Evolutionary conservation across 1,140 invertebrate species (phyloP).

Genomic region (Pseudoatta argentina): DNA sequence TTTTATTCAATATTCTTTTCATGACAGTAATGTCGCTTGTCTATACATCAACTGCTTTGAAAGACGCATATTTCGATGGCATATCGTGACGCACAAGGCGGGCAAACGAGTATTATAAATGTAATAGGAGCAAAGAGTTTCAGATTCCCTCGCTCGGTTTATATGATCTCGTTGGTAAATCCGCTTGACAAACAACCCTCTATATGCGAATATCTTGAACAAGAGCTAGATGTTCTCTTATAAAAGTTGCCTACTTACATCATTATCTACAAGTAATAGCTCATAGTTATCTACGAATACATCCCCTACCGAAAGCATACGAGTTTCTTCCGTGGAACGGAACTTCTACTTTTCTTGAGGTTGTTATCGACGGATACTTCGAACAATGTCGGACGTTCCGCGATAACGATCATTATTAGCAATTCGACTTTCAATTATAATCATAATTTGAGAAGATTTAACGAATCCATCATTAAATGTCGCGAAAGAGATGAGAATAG

Average conservation of each 20-base stretch:
- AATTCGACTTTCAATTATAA: slow-evolving; percentile 38
- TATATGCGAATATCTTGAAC: slow-evolving; percentile 41
- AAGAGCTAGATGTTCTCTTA: neutral
- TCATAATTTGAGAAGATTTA: slow-evolving; percentile 20
- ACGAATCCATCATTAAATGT: neutral
- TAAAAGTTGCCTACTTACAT: slow-evolving; percentile 33
- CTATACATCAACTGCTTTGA: slow-evolving; percentile 8
- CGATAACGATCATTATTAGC: slow-evolving; percentile 13
- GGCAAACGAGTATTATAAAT: slow-evolving; percentile 55
- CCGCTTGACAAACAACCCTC: slow-evolving; percentile 59
- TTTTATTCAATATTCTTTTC: slow-evolving; percentile 50
- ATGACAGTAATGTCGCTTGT: slow-evolving; percentile 40
- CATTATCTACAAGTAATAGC: slow-evolving; percentile 52
- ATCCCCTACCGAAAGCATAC: neutral
- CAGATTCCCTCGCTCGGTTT: slow-evolving; percentile 42
- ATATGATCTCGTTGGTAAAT: slow-evolving; percentile 61
- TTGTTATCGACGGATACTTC: slow-evolving; percentile 28
- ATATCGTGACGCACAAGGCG: slow-evolving; percentile 25
- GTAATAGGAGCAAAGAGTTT: slow-evolving; percentile 26
- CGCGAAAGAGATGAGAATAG: neutral
- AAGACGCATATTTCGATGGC: slow-evolving; percentile 43
- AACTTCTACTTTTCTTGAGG: neutral
- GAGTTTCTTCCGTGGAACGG: neutral
- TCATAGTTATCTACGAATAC: slow-evolving; percentile 35
- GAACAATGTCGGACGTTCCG: neutral